Conservation (phyloP, 1,140 invertebrate species). For the Trichomalopsis sarcophagae region DNA sequence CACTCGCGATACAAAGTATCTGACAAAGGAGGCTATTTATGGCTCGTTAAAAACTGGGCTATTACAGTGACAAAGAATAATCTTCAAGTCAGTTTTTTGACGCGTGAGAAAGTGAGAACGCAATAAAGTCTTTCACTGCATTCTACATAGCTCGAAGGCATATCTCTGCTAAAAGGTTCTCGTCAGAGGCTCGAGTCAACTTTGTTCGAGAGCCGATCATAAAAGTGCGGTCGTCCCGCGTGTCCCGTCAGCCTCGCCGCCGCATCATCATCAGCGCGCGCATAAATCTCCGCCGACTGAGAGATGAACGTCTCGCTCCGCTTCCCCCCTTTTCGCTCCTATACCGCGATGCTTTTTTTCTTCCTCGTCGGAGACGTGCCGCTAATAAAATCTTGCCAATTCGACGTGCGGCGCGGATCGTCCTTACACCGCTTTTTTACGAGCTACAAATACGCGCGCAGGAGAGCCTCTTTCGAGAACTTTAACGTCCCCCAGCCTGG, state of each 20-base stretch:
- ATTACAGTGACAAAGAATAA: conserved; percentile 50
- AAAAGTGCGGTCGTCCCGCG: conserved; percentile 62
- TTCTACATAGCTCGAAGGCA: background rate
- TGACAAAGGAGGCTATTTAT: conserved; percentile 41
- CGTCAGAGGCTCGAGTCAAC: conserved; percentile 23
- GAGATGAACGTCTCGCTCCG: background rate
- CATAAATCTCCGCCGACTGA: conserved; percentile 59
- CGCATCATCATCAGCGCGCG: conserved; percentile 56
- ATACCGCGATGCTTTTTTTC: conserved; percentile 2
- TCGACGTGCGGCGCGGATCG: conserved; percentile 65
- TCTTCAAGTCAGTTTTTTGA: conserved; percentile 33
- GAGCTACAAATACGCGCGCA: conserved; percentile 52
- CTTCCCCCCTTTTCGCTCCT: background rate
- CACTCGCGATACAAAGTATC: background rate
- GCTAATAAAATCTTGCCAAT: conserved; percentile 74
- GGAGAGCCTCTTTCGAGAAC: conserved; percentile 42
- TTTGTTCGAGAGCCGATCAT: conserved; percentile 63
- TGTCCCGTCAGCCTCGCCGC: conserved; percentile 48
- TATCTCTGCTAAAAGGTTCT: conserved; percentile 5
- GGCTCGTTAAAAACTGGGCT: conserved; percentile 40
- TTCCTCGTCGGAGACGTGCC: conserved; percentile 34
- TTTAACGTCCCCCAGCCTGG: background rate
- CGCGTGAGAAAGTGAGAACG: conserved; percentile 32
- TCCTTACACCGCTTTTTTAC: conserved; percentile 60
- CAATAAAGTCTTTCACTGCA: background rate